Base-by-base conservation (phyloP, 92 coral and sea anemone species). In the Zoanthus sociatus region DNA sequence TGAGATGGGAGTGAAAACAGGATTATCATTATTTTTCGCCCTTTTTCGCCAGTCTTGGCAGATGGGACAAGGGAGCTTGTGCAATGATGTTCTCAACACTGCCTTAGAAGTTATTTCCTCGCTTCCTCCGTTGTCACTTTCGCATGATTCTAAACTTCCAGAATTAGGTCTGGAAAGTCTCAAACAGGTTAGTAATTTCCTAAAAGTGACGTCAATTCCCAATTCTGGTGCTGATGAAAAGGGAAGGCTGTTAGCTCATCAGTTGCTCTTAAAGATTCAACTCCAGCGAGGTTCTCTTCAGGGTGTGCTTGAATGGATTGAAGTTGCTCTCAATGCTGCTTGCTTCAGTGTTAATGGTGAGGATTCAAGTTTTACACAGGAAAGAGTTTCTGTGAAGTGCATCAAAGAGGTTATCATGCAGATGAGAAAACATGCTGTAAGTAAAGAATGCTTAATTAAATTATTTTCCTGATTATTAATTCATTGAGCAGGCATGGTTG, bases 1-100 rank as follows among this genome's bases (percentile, higher is more conserved):
- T 31, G 95, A 94, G 72, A 90, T 94, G 95, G 98, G 98, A 46
- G 78, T 94, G 37, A 94, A 91, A 89, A 94, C 98, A 53, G 98
- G 98, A 26, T 75, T 94, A 84, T 90, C 95, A 42, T 68, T 94
- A 4, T 86, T 94, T 64, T 94, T 94, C 76, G 89, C 95, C 46
- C 79, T 94, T 8, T 92, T 94, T 69, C 95, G 98, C 14, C 98
- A 94, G 75, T 92, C 95, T 15, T 94, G 98, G 98, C 86, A 79
- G 47, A 78, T 68, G 11, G 94, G 92, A 6, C 92, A 92, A 55
- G 95, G 94, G 33, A 71, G 87, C 7, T 79, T 94, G 42, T 94
- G 98, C 66, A 92, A 94, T 54, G 98, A 94, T 69, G 98, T 94
- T 47, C 86, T 94, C 9, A 46, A 47, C 8, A 94, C 98, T n/a